Evolutionary conservation across 2,888 invertebrate genomes (phyloP).

Genomic region (Branchipolynoe longqiensis): DNA sequence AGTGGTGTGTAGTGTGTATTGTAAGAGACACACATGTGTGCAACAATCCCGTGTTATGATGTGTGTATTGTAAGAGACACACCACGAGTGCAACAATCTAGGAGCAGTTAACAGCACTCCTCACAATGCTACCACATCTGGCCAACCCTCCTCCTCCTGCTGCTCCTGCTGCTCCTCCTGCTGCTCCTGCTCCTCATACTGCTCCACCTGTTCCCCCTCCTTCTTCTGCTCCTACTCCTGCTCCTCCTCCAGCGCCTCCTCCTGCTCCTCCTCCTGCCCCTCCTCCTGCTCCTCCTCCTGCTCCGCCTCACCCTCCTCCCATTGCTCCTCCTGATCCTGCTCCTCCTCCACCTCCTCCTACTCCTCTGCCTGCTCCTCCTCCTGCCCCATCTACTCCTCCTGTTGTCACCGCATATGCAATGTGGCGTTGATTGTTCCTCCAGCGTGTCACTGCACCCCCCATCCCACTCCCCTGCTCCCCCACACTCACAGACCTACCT

Average conservation of each 20-base stretch:
- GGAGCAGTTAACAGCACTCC: too few species aligned
- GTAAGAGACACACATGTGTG: too few species aligned
- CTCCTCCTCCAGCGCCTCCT: neutral
- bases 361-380: neutral
- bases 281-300: neutral
- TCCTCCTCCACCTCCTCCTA: neutral
- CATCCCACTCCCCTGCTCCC: too few species aligned
- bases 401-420: too few species aligned
- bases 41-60: too few species aligned
- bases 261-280: neutral
- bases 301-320: neutral
- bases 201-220: neutral
- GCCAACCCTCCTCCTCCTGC: constrained; percentile 2
- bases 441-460: too few species aligned
- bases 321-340: neutral
- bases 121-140: neutral
- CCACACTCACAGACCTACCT: too few species aligned
- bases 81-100: too few species aligned
- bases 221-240: neutral
- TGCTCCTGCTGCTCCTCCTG: neutral
- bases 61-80: too few species aligned
- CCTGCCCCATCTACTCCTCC: constrained; percentile 8
- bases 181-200: neutral
- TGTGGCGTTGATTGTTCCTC: too few species aligned
- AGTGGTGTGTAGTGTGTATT: too few species aligned